Percentiles rank a stretch among this genome's conserved stretches.
Evolutionary conservation across 2,888 invertebrate species (phyloP).

Genomic region (Coremacera marginata): DNA sequence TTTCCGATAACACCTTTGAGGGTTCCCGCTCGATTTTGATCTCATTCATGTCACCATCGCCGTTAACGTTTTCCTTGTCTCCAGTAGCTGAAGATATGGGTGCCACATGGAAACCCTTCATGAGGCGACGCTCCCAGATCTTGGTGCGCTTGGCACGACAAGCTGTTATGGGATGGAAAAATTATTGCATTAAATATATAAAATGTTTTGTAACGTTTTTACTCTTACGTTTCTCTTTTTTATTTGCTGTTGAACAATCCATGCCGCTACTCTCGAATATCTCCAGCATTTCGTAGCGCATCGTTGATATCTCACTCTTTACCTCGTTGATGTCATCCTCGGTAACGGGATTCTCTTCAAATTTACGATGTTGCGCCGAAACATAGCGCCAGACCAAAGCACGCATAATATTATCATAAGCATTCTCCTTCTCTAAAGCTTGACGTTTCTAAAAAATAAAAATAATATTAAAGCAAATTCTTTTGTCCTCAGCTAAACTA

Average conservation of each 20-base stretch:
- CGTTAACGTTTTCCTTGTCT: slow-evolving; percentile 69
- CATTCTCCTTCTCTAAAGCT: slow-evolving; percentile 77
- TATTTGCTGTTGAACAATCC: slow-evolving; percentile 81
- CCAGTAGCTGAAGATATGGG: slow-evolving; percentile 74
- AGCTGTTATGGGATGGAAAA: slow-evolving; percentile 68
- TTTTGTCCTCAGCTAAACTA: neutral
- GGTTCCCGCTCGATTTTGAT: slow-evolving; percentile 61
- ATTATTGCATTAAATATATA: neutral
- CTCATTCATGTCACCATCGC: slow-evolving; percentile 62
- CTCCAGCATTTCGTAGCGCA: slow-evolving; percentile 92
- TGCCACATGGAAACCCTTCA: slow-evolving; percentile 90
- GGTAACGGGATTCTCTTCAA: slow-evolving; percentile 87
- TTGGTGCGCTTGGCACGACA: slow-evolving; percentile 83
- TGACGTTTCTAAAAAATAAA: slow-evolving; percentile 64
- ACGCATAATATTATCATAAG: slow-evolving; percentile 86
- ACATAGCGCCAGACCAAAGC: slow-evolving; percentile 94
- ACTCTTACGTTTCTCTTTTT: slow-evolving; percentile 79
- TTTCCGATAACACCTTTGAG: slow-evolving; percentile 58
- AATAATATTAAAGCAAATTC: neutral
- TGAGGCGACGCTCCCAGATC: slow-evolving; percentile 87
- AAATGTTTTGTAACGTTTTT: neutral
- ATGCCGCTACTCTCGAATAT: slow-evolving; percentile 89
- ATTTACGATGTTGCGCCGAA: slow-evolving; percentile 85
- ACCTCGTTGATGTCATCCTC: slow-evolving; percentile 96
- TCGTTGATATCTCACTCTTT: slow-evolving; percentile 92